A percentile compares a stretch with the other conserved stretches of the same genome.
These are phyloP conservation scores for Ellobium chinense DNA, from an alignment of 2,888 invertebrate genomes.

Conservation along the genomic window DNA sequence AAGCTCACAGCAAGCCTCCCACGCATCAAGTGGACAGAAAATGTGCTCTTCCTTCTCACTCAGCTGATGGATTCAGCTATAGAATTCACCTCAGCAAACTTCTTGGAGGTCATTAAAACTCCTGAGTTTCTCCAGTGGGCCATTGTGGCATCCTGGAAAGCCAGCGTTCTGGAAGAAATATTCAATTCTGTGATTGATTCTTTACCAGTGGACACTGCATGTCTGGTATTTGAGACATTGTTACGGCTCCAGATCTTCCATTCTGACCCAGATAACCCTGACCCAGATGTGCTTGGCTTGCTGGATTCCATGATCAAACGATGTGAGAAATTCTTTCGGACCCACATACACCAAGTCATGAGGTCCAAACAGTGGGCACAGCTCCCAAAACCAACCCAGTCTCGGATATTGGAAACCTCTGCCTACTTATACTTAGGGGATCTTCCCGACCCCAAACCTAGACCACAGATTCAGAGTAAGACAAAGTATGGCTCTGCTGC, in stretches of 20 bases:
- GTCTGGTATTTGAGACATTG: slow-evolving; percentile 86
- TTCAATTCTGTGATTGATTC: slow-evolving; percentile 88
- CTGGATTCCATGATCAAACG: slow-evolving; percentile 59
- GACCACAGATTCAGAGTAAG: not conserved
- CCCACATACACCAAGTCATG: slow-evolving; percentile 67
- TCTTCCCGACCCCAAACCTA: not conserved
- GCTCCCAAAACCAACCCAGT: slow-evolving; percentile 57
- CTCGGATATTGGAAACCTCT: slow-evolving; percentile 57
- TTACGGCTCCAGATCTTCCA: slow-evolving; percentile 68
- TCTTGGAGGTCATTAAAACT: slow-evolving; percentile 86
- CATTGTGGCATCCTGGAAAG: slow-evolving; percentile 85
- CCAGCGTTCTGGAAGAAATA: slow-evolving; percentile 88
- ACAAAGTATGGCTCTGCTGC: not conserved
- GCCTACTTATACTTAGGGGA: slow-evolving; percentile 25
- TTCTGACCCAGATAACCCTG: slow-evolving; percentile 31
- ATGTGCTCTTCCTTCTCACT: slow-evolving; percentile 87
- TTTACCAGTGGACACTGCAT: slow-evolving; percentile 90
- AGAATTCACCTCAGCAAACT: slow-evolving; percentile 88
- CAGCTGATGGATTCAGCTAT: slow-evolving; percentile 90
- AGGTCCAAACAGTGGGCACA: slow-evolving; percentile 63
- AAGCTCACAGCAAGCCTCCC: slow-evolving; percentile 88
- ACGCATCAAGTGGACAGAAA: slow-evolving; percentile 90
- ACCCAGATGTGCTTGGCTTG: slow-evolving; percentile 59
- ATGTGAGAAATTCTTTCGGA: slow-evolving; percentile 66
- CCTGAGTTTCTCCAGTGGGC: slow-evolving; percentile 85